These are phyloP conservation scores for Ceratosolen fusciceps DNA, from an alignment of 1,140 invertebrate genomes.

Conservation along the genomic window DNA sequence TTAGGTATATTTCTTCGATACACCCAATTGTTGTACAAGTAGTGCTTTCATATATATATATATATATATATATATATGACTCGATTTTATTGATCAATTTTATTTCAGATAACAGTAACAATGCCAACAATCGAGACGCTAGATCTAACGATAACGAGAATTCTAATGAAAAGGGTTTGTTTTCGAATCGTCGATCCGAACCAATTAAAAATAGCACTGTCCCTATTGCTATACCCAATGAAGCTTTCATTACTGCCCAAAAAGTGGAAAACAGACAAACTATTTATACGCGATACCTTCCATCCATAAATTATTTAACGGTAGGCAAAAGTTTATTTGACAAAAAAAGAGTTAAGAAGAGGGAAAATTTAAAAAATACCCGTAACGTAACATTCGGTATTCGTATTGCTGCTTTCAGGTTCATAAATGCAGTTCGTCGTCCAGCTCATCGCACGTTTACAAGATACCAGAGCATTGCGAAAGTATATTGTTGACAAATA, in stretches of 20 bases:
- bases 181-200: conserved; percentile 49
- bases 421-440: conserved; percentile 76
- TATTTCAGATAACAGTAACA: conserved; percentile 60
- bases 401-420: conserved; percentile 67
- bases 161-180: conserved; percentile 48
- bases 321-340: conserved; percentile 59
- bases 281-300: conserved; percentile 71
- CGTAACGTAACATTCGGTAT: neutral
- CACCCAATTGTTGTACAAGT: neutral
- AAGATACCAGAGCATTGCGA: conserved; percentile 76
- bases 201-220: conserved; percentile 29
- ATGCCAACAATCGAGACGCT: conserved; percentile 46
- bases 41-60: no score
- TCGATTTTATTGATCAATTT: conserved; percentile 5
- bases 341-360: no score
- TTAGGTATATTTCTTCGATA: conserved; percentile 35
- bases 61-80: neutral
- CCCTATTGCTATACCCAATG: conserved; percentile 61
- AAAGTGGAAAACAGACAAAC: conserved; percentile 68
- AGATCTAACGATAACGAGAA: conserved; percentile 43
- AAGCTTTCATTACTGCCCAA: conserved; percentile 71
- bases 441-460: conserved; percentile 79
- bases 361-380: no score
- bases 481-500: conserved; percentile 75
- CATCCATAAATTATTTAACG: conserved; percentile 70